Percentiles rank a stretch among this genome's conserved stretches.
phyloP scores from a whole-genome alignment of 1,140 invertebrate species.

The Drosophila murphyi region DNA sequence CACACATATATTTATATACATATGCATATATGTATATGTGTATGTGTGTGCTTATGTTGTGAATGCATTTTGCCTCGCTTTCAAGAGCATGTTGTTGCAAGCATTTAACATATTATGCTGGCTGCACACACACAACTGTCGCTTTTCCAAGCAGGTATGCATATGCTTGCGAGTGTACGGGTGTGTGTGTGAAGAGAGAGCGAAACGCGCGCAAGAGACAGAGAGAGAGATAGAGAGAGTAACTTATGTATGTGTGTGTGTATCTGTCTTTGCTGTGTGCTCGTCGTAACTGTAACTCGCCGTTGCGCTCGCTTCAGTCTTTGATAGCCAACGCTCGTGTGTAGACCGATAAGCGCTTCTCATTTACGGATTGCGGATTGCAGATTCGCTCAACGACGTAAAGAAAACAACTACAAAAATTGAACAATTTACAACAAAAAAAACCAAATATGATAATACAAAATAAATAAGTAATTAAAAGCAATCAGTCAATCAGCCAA shows the following conservation, averaged over 20 bases:
- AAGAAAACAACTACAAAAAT: conserved; percentile 10
- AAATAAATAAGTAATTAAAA: conserved; percentile 3
- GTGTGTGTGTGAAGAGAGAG: conserved; percentile 14
- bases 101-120: conserved; percentile 38
- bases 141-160: conserved; percentile 48
- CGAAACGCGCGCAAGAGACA: conserved; percentile 3
- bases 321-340: conserved; percentile 80
- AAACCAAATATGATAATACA: not conserved
- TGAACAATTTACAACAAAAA: conserved; percentile 32
- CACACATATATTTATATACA: not conserved
- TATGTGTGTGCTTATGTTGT: conserved; percentile 13
- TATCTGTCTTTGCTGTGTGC: conserved; percentile 46
- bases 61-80: conserved; percentile 53
- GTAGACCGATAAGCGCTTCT: conserved; percentile 77
- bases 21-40: not conserved
- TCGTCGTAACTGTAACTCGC: conserved; percentile 72
- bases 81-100: conserved; percentile 49
- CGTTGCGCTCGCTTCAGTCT: conserved; percentile 63
- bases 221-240: conserved; percentile 26
- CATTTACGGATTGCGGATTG: conserved; percentile 23
- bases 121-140: conserved; percentile 24
- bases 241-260: conserved; percentile 16
- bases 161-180: not conserved
- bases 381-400: too few relatives aligned
- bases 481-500: conserved; percentile 32